A percentile compares a stretch with the other conserved stretches of the same genome.
Conservation (phyloP, 2,888 invertebrate species). For the Ormia ochracea region DNA sequence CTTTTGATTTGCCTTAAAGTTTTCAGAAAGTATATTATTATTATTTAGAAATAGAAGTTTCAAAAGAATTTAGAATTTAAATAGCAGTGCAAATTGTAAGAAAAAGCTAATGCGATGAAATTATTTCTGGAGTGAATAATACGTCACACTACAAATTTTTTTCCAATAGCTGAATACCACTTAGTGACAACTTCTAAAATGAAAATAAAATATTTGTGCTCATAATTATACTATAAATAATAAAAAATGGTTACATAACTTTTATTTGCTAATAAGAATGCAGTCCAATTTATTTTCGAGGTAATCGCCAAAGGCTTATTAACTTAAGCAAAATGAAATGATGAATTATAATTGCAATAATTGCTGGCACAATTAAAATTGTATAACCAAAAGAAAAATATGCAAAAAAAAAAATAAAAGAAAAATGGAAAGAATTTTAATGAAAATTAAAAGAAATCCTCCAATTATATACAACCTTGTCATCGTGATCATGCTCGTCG, state of each 20-base stretch:
- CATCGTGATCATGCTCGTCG: conserved; percentile 2
- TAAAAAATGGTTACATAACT: not conserved
- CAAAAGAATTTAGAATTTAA: too few species aligned
- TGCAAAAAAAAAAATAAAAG: not conserved
- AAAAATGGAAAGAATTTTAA: conserved; percentile 49
- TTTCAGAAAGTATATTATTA: too few species aligned
- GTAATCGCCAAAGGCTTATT: conserved; percentile 23
- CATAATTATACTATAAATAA: too few species aligned
- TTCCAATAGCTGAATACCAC: too few species aligned
- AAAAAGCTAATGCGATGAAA: too few species aligned
- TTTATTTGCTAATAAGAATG: not conserved
- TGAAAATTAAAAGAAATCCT: conserved; percentile 52
- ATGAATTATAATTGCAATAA: conserved; percentile 60
- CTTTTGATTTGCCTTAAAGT: too few species aligned
- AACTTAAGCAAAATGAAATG: conserved; percentile 52
- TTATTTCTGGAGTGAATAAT: too few species aligned
- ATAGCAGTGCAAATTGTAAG: too few species aligned
- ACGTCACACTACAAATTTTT: too few species aligned
- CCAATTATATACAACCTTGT: conserved; percentile 61
- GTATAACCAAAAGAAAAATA: conserved; percentile 16
- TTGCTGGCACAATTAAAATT: conserved; percentile 60
- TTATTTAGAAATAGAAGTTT: too few species aligned
- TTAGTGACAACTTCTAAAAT: too few species aligned
- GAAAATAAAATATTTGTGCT: too few species aligned
- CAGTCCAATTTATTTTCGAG: not conserved